Percentiles rank a stretch among this genome's conserved stretches.
phyloP scores from a whole-genome alignment of 2,113 vertebrate species.

The Hypanus sabinus region DNA sequence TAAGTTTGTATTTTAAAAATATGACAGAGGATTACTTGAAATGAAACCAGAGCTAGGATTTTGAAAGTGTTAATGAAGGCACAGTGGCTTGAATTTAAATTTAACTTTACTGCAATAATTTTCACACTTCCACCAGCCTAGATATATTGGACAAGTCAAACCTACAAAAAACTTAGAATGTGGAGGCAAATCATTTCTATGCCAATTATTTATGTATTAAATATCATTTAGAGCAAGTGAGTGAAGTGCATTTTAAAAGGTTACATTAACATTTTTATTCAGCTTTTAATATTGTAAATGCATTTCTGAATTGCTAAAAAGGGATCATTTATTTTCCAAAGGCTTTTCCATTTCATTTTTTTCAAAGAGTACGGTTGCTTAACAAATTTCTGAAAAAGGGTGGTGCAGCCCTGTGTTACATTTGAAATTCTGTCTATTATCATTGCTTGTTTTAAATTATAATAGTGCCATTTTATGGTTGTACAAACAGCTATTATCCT shows the following conservation, averaged over 20 bases:
- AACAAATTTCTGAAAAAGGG: constrained; percentile 3
- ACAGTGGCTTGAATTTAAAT: neutral
- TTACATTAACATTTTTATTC: constrained; percentile 34
- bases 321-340: constrained; percentile 22
- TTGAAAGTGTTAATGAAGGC: neutral
- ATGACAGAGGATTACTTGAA: neutral
- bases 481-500: constrained; percentile 13
- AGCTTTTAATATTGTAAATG: constrained; percentile 26
- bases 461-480: constrained; percentile 18
- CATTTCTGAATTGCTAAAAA: constrained; percentile 15
- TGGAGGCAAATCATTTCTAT: neutral
- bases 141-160: neutral
- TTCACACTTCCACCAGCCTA: neutral
- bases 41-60: neutral
- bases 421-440: constrained; percentile 28
- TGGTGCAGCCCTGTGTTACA: neutral
- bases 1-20: neutral
- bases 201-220: constrained; percentile 26
- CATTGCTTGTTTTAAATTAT: constrained; percentile 26
- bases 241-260: constrained; percentile 30
- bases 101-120: neutral
- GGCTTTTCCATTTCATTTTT: neutral
- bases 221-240: constrained; percentile 27
- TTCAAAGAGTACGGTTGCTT: neutral
- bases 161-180: neutral